Evolutionary conservation across 1,140 invertebrate species (phyloP), one percentile per base, ranked within the genome.

Genomic region (Battus philenor): DNA sequence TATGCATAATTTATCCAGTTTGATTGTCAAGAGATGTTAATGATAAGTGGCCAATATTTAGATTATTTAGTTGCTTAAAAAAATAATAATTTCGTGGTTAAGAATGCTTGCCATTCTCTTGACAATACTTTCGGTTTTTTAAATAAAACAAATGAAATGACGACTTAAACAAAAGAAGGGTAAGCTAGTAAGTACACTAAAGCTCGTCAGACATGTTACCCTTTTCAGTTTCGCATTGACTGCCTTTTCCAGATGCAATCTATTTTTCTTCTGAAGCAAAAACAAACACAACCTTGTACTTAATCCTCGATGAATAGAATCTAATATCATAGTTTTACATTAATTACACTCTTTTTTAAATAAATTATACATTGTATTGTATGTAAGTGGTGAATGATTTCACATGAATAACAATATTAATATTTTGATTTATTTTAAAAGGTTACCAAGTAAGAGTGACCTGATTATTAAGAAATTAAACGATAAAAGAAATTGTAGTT

Each of bases 241-340:
- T 59, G 78, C 81, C 60, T 78, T 81, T 74, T 85, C 81, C 81
- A 79, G 78, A 43, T 82, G 81, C 73, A 85, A 85, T 82, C 78
- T 85, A 82, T 85, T 85, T 85, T 85, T 85, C 59, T 85, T 85
- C 81, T 85, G 81, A 76, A 82, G 78, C 77, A 81, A 85, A 81
- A 85, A 85, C 66, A 85, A 80, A 81, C 67, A 73, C 53, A 52
- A 69, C 51, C 43, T 51, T 76, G 60, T 75, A 78, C 58, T 70
- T 10, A 32, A 36, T 10, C 9, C 24, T 20, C 6, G 6, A 20
- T 20, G 18, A n/a, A n/a, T n/a, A n/a, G n/a, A n/a, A n/a, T n/a
- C n/a, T n/a, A n/a, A n/a, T n/a, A n/a, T n/a, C n/a, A n/a, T n/a
- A n/a, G n/a, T n/a, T 3, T 22, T 22, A 22, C 3, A 22, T 3